Conservation (phyloP, 2,888 invertebrate genomes). For the Abscondita cerata region DNA sequence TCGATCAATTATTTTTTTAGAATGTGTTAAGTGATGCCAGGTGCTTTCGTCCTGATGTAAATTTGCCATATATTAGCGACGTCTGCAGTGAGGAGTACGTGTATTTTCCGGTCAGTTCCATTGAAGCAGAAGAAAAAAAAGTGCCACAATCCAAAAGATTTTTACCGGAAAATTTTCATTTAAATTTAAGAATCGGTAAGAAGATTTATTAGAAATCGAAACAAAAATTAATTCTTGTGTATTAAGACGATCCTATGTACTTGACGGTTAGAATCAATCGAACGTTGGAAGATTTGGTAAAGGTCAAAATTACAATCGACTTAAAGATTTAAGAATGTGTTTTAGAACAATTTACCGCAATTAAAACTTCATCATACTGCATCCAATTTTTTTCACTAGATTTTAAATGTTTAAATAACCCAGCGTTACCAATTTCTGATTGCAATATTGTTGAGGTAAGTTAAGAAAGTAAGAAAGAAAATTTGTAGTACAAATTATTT, state of each 20-base stretch:
- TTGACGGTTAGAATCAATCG: not conserved
- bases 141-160: not conserved
- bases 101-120: not conserved
- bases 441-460: not conserved
- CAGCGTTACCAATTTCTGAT: not conserved
- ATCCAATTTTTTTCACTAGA: too few relatives aligned
- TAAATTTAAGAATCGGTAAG: conserved; percentile 3
- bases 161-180: not conserved
- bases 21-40: not conserved
- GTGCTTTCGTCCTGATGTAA: not conserved
- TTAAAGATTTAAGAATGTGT: too few relatives aligned
- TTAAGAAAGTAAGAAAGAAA: too few relatives aligned
- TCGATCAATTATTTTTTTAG: not conserved
- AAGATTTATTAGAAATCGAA: not conserved
- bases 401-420: not conserved
- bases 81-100: not conserved
- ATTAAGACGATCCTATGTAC: conserved; percentile 1
- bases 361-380: too few relatives aligned
- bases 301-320: too few relatives aligned
- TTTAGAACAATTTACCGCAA: too few relatives aligned
- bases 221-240: not conserved
- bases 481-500: too few relatives aligned
- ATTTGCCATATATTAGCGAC: conserved; percentile 1
- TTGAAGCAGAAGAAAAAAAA: not conserved
- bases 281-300: too few relatives aligned